Conservation (phyloP, 2,113 vertebrate species). For the Burhinus oedicnemus region DNA sequence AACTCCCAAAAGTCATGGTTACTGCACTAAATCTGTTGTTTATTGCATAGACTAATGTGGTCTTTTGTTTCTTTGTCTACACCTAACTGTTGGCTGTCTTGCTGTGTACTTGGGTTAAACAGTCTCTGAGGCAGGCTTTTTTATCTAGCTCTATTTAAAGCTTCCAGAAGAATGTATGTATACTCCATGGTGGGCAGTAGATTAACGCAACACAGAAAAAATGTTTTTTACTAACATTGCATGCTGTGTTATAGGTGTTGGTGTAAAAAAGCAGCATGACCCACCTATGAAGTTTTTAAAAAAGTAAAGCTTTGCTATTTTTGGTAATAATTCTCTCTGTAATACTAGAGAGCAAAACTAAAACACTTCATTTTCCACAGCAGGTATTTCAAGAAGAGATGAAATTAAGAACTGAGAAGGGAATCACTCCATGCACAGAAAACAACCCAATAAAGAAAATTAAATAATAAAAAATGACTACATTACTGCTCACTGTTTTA, state of each 20-base stretch:
- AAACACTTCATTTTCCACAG: background rate
- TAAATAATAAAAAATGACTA: background rate
- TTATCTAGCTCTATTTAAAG: background rate
- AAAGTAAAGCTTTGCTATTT: background rate
- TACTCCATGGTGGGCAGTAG: background rate
- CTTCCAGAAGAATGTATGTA: background rate
- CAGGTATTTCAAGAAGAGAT: background rate
- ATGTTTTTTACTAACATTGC: background rate
- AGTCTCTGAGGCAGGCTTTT: background rate
- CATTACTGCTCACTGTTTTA: background rate
- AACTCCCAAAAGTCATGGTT: background rate
- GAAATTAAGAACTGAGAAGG: background rate
- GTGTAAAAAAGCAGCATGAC: background rate
- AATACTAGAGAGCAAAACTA: background rate
- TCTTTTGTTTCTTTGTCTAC: background rate
- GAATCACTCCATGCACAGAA: background rate
- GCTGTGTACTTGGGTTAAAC: background rate
- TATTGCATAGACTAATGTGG: background rate
- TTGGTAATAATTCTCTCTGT: background rate
- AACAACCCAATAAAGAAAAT: background rate
- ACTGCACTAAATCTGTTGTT: background rate
- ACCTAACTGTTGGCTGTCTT: background rate
- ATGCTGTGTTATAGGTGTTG: background rate
- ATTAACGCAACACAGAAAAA: background rate
- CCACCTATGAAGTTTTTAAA: background rate